Conservation (phyloP, 2,113 vertebrate genomes). For the Pachyramphus minor region DNA sequence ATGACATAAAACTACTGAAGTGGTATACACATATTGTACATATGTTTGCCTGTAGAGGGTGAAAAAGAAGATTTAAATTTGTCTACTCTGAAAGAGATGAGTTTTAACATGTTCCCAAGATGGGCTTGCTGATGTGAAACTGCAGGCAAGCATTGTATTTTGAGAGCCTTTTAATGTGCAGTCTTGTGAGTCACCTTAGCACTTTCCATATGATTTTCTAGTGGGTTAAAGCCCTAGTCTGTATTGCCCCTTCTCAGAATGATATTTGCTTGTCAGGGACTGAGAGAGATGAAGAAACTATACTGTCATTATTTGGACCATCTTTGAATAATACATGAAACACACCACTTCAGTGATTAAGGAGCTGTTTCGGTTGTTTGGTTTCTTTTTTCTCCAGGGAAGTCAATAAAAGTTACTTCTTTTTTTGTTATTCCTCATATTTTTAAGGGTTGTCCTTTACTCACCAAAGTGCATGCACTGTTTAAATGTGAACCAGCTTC, state of each 20-base stretch:
- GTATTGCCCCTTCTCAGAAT: not conserved
- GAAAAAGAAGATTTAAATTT: conserved; percentile 8
- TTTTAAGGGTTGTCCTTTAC: not conserved
- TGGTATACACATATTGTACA: not conserved
- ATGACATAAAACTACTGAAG: conserved; percentile 39
- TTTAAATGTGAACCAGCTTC: not conserved
- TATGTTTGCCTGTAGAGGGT: not conserved
- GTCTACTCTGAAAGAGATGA: not conserved
- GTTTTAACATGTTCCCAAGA: not conserved
- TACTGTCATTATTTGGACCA: not conserved
- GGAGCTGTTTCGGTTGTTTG: not conserved
- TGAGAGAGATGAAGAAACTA: not conserved
- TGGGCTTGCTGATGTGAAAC: not conserved
- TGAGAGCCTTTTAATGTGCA: not conserved
- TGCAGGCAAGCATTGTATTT: not conserved
- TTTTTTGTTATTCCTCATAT: not conserved
- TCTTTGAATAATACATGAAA: not conserved
- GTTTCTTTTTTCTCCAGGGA: not conserved
- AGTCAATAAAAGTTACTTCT: not conserved
- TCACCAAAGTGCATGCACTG: not conserved
- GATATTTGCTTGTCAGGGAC: not conserved
- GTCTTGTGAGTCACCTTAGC: not conserved
- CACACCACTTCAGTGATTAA: not conserved
- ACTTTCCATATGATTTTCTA: not conserved
- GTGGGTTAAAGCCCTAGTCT: not conserved